Evolutionary conservation across 2,113 vertebrate genomes (phyloP).

Genomic region (Gasterosteus nipponicus): DNA sequence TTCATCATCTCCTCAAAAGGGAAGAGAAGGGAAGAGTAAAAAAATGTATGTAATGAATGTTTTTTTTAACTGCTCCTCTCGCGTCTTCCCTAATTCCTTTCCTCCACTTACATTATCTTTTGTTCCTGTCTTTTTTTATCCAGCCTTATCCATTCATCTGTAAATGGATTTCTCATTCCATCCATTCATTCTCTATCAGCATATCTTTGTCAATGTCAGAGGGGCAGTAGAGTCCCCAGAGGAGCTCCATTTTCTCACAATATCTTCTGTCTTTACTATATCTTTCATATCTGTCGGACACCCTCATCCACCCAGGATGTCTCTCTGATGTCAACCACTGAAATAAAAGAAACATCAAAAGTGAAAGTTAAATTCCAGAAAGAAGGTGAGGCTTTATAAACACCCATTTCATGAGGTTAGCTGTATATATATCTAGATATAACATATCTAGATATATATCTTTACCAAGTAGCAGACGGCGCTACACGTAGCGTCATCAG

Average conservation of each 20-base stretch:
- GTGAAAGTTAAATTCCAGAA: not conserved
- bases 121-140: not conserved
- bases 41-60: conserved; percentile 4
- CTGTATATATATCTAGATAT: not conserved
- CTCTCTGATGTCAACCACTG: not conserved
- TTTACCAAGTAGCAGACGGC: not conserved
- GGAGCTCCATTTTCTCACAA: not conserved
- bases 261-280: not conserved
- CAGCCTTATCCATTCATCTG: not conserved
- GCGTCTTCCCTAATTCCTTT: conserved; percentile 5
- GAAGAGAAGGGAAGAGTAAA: conserved; percentile 12
- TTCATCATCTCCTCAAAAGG: conserved; percentile 44
- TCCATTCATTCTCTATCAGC: not conserved
- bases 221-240: not conserved
- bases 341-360: not conserved
- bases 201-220: not conserved
- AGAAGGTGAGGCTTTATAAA: not conserved
- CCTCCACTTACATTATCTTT: conserved; percentile 1
- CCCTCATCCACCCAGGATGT: not conserved
- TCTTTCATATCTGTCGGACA: not conserved
- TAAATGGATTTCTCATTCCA: conserved; percentile 9
- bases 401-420: not conserved
- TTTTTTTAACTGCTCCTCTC: conserved; percentile 37
- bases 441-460: no score
- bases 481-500: not conserved